Conservation (phyloP, 2,797 vertebrate species). For the Peromyscus nudipes region DNA sequence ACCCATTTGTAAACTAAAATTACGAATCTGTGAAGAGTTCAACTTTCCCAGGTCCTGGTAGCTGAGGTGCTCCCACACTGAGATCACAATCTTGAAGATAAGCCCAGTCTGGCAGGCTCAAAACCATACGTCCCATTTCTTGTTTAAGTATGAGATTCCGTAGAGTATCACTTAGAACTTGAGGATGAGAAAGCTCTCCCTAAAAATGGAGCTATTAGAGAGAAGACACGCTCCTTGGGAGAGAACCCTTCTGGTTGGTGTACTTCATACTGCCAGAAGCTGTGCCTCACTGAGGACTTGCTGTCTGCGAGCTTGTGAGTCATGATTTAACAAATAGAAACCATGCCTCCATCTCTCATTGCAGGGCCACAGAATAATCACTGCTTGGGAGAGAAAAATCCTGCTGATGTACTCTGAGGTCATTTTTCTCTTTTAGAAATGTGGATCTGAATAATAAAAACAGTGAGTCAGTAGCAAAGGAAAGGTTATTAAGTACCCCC, state of each 20-base stretch:
- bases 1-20: constrained; percentile 58
- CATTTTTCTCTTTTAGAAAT: constrained; percentile 63
- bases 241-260: constrained; percentile 73
- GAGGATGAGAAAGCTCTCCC: constrained; percentile 66
- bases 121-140: constrained; percentile 57
- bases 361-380: constrained; percentile 52
- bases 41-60: constrained; percentile 58
- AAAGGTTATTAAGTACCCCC: background rate
- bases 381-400: constrained; percentile 68
- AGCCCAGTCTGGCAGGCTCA: background rate
- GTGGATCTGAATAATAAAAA: background rate
- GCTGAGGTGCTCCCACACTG: constrained; percentile 68
- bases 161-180: constrained; percentile 59
- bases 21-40: constrained; percentile 72
- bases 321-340: constrained; percentile 79
- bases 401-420: constrained; percentile 40
- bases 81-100: constrained; percentile 53
- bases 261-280: constrained; percentile 67
- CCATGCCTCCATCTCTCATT: background rate
- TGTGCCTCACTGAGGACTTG: constrained; percentile 62
- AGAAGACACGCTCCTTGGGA: constrained; percentile 64
- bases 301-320: background rate
- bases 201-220: constrained; percentile 68
- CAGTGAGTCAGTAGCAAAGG: constrained; percentile 57
- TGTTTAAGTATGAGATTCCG: constrained; percentile 75